These are phyloP conservation scores for Sylvilagus floridanus DNA, from an alignment of 2,797 vertebrate genomes.

Conservation along the genomic window DNA sequence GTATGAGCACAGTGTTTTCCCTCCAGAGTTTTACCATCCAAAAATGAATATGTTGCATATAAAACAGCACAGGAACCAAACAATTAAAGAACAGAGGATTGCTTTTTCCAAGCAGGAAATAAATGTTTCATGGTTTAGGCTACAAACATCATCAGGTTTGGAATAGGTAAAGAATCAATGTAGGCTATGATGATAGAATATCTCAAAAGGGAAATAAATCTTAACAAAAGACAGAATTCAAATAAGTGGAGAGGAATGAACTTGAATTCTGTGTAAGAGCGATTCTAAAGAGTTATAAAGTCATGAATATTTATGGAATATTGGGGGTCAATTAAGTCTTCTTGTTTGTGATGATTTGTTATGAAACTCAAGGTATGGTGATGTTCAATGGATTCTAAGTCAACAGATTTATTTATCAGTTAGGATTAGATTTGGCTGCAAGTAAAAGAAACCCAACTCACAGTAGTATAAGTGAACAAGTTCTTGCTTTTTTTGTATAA, in stretches of 20 bases:
- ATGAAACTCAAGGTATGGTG: background rate
- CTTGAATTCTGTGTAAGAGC: background rate
- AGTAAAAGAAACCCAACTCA: slow-evolving; percentile 28
- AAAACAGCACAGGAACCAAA: background rate
- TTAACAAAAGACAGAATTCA: background rate
- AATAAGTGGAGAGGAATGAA: background rate
- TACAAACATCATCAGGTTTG: slow-evolving; percentile 18
- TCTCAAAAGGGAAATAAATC: slow-evolving; percentile 29
- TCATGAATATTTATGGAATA: background rate
- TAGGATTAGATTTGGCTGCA: background rate
- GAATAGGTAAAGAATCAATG: background rate
- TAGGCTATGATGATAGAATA: background rate
- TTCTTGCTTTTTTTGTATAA: background rate
- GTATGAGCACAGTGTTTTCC: background rate
- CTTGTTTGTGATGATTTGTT: background rate
- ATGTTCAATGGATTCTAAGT: background rate
- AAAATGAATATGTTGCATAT: background rate
- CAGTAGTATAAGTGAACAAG: background rate
- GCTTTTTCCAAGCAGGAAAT: background rate
- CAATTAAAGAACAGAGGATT: background rate
- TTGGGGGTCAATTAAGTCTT: background rate
- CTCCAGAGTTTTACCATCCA: background rate
- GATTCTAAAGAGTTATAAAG: background rate
- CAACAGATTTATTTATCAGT: background rate
- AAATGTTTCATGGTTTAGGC: background rate